Conservation (phyloP, 1,140 invertebrate genomes). For the Drosophila albomicans region DNA sequence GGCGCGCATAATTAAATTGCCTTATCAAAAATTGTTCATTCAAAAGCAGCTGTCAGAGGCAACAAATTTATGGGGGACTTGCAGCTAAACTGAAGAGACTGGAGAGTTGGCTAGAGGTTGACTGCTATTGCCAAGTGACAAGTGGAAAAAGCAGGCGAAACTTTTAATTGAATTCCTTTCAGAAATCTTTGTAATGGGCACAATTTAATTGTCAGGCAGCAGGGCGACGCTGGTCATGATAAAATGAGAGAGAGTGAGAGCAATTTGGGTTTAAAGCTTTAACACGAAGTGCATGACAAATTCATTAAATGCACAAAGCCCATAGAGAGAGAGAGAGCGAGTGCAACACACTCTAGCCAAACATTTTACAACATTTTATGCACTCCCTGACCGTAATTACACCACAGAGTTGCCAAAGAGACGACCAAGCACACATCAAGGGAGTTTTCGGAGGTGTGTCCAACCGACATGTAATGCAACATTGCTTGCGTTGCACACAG, state of each 20-base stretch:
- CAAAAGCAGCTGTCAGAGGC: conserved; percentile 56
- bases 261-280: conserved; percentile 44
- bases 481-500: conserved; percentile 40
- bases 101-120: neutral
- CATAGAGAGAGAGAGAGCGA: conserved; percentile 33
- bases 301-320: conserved; percentile 76
- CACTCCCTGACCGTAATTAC: conserved; percentile 77
- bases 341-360: conserved; percentile 43
- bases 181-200: conserved; percentile 72
- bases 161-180: conserved; percentile 81
- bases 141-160: conserved; percentile 36
- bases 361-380: conserved; percentile 75
- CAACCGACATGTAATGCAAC: conserved; percentile 61
- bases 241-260: neutral
- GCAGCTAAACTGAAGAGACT: conserved; percentile 36
- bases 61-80: conserved; percentile 45
- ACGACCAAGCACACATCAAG: neutral
- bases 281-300: conserved; percentile 74
- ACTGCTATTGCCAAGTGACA: conserved; percentile 1
- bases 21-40: conserved; percentile 78
- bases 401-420: conserved; percentile 53
- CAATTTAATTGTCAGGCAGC: conserved; percentile 74
- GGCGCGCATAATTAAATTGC: conserved; percentile 76
- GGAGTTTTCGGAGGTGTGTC: conserved; percentile 53
- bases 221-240: neutral